Percentiles rank a stretch among this genome's conserved stretches.
These are phyloP conservation scores for Morpho deidamia DNA, from an alignment of 2,888 invertebrate species.

Conservation along the genomic window DNA sequence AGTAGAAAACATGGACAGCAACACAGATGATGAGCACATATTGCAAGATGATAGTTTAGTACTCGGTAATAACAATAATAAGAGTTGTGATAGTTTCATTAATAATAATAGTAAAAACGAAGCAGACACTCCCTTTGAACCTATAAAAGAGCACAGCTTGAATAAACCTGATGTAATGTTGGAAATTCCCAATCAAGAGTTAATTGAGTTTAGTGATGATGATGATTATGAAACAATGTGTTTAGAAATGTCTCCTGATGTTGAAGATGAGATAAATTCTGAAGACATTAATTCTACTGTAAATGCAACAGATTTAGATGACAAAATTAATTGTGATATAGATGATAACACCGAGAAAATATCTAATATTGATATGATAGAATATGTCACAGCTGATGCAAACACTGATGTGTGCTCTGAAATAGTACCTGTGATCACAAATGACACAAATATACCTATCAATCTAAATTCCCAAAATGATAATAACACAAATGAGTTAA, in stretches of 20 bases:
- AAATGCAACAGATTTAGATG: background rate
- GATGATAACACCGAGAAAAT: background rate
- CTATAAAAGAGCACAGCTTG: slow-evolving; percentile 36
- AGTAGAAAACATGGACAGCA: no score
- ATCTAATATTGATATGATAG: no score
- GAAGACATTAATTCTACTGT: background rate
- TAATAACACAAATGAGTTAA: background rate
- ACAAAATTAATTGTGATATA: background rate
- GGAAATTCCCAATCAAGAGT: slow-evolving; percentile 57
- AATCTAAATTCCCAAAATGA: background rate
- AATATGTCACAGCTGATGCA: no score
- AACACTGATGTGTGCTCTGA: no score
- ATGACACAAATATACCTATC: background rate
- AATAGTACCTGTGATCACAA: no score
- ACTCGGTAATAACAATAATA: no score
- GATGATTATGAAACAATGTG: slow-evolving; percentile 28
- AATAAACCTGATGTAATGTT: slow-evolving; percentile 59
- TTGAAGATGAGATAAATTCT: slow-evolving; percentile 14
- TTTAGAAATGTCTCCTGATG: slow-evolving; percentile 27
- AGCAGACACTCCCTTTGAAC: slow-evolving; percentile 1
- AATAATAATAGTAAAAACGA: no score
- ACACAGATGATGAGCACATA: no score
- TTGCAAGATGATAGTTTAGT: no score
- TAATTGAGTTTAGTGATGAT: slow-evolving; percentile 35
- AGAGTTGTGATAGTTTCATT: no score